phyloP scores from a whole-genome alignment of 1,140 invertebrate species.

The Heliconius melpomene region DNA sequence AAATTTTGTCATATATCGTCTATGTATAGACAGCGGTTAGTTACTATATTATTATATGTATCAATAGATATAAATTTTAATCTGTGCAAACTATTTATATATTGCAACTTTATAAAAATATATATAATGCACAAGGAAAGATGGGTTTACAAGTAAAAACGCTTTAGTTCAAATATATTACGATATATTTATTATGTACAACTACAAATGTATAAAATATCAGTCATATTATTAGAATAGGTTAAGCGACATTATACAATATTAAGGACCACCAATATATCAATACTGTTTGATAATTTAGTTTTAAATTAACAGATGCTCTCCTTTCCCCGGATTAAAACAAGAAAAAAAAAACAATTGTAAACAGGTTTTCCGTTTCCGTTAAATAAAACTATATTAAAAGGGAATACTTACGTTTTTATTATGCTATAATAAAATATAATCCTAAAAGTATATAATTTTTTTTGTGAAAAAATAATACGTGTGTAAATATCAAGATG shows the following conservation, averaged over 20 bases:
- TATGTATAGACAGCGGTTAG: too few species aligned
- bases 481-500: background rate
- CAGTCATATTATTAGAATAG: slow-evolving; percentile 56
- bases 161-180: slow-evolving; percentile 37
- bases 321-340: background rate
- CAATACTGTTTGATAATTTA: background rate
- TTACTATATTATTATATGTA: too few species aligned
- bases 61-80: too few species aligned
- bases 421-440: background rate
- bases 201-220: slow-evolving; percentile 72
- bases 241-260: slow-evolving; percentile 15
- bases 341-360: background rate
- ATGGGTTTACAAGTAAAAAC: background rate
- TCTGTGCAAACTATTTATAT: too few species aligned
- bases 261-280: background rate
- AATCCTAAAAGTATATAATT: background rate
- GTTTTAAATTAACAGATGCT: background rate
- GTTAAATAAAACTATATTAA: too few species aligned
- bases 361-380: background rate
- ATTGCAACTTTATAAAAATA: too few species aligned
- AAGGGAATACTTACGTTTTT: too few species aligned
- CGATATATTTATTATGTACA: slow-evolving; percentile 38
- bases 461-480: background rate
- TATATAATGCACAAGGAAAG: background rate
- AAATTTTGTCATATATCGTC: too few species aligned